Evolutionary conservation across 2,888 invertebrate species (phyloP).

Genomic region (Tanaodytes sp.): DNA sequence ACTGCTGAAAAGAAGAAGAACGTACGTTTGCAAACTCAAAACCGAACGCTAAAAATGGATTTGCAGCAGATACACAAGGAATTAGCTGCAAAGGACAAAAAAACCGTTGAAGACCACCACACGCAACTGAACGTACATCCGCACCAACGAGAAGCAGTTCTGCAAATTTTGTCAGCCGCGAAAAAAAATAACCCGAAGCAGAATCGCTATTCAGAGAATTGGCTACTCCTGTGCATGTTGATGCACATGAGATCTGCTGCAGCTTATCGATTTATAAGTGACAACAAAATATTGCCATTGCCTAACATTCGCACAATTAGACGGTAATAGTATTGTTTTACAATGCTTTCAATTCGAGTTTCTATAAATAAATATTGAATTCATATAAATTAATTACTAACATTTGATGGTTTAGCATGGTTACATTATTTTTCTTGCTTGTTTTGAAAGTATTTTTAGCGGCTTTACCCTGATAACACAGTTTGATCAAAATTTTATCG

Average conservation of each 20-base stretch:
- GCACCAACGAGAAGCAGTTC: constrained; percentile 1
- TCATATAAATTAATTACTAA: neutral
- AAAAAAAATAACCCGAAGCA: constrained; percentile 1
- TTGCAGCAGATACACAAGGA: neutral
- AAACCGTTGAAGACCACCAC: neutral
- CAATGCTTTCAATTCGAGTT: neutral
- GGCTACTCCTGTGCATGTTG: neutral
- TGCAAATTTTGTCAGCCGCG: constrained; percentile 2
- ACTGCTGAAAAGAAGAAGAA: neutral
- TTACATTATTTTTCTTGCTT: too few species aligned
- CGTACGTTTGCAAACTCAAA: neutral
- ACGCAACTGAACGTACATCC: neutral
- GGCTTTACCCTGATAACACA: too few species aligned
- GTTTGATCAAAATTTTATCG: too few species aligned
- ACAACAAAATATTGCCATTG: neutral
- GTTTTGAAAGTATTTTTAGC: too few species aligned
- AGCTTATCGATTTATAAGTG: neutral
- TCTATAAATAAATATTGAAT: neutral
- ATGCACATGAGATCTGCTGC: neutral
- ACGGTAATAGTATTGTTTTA: neutral
- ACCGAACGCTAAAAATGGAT: neutral
- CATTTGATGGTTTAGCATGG: too few species aligned
- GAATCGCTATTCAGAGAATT: constrained; percentile 1
- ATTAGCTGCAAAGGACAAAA: neutral
- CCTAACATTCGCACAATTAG: neutral